Base-by-base conservation (phyloP, 2,888 invertebrate species). In the Drosophila ochracea region DNA sequence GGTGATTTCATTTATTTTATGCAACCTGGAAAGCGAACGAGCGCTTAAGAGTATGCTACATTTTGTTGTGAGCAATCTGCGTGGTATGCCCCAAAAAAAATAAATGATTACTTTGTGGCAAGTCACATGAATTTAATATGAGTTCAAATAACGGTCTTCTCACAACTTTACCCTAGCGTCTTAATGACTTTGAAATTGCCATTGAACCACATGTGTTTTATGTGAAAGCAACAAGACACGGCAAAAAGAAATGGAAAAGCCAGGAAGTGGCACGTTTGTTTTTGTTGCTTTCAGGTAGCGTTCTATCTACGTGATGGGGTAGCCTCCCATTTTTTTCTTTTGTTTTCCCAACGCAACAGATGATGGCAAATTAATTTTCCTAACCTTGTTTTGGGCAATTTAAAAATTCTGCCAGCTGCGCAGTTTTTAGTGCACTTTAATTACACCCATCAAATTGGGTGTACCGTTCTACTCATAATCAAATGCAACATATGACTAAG, bases 111-210 rank as follows among this genome's bases (percentile, higher is more conserved):
- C 65, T 61, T 55, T 65, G 72, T 65, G 50, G 69, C 57, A 66
- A 79, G 43, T 57, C 57, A 55, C 30, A 66, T 60, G 62, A 61
- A 64, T 78, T 80, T 76, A 80, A 72, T 72, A 67, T 71, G 76
- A 60, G 66, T 79, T 67, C 67, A 76, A 75, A 64, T 41, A 60
- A 59, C 58, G 47, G 58, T 67, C 53, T 31, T 49, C 28, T 35
- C 31, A 60, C 54, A 74, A 67, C 71, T 59, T 71, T 54, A 59
- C 72, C 73, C 60, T 21, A 62, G 62, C 68, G 62, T 82, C 84
- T 84, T 89, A 89, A 85, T 89, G 84, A 84, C 87, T 89, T 86
- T 80, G 70, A 86, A 86, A 84, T 77, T 83, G 76, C 73, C 68
- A 50, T 25, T 25, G 47, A 54, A 50, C 37, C 55, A 60, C 50